Base-by-base conservation (phyloP, 2,888 invertebrate genomes). In the Drosophila formosana region DNA sequence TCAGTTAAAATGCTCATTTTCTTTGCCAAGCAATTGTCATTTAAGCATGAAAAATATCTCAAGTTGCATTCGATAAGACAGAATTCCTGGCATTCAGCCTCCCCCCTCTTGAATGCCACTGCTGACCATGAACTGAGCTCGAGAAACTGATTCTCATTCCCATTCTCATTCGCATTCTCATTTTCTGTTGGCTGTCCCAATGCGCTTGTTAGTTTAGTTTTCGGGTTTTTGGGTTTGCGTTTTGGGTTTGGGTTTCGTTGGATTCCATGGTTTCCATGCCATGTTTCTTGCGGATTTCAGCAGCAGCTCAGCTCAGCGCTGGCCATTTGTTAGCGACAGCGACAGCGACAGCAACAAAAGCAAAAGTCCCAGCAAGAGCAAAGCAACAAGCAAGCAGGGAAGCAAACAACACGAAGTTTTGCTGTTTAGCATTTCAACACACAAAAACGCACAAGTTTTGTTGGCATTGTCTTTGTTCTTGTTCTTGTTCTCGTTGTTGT, bases 381-480 rank as follows among this genome's bases (percentile, higher is more conserved):
- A 5, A 30, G 11, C 34, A 53, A 60, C 2, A 30, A 7, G 43
- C 45, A 57, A 39, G 25, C 39, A 62, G 8, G 49, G 28, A 32
- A 51, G 32, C 57, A 62, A 50, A 65, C 58, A 71, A 63, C 63
- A 69, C 39, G 34, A 78, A 78, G 61, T 77, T 80, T 65, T 78
- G 77, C 80, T 84, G 82, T 76, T 84, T 84, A 82, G 88, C 84
- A 85, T 84, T 84, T 84, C 88, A 87, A 75, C 82, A 84, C 69
- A 51, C 61, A 70, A 70, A 75, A 60, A 78, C 58, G 18, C 50
- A 53, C 65, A 70, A 50, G 51, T 56, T 18, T 18, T 71, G 52
- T 18, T 28, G 28, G 7, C 45, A 41, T 13, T 49, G 37, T 28
- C 53, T 51, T 49, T 61, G 43, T 18, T 71, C 28, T 43, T 32